Conservation (phyloP, 2,888 invertebrate genomes). For the Heliconius hortense region DNA sequence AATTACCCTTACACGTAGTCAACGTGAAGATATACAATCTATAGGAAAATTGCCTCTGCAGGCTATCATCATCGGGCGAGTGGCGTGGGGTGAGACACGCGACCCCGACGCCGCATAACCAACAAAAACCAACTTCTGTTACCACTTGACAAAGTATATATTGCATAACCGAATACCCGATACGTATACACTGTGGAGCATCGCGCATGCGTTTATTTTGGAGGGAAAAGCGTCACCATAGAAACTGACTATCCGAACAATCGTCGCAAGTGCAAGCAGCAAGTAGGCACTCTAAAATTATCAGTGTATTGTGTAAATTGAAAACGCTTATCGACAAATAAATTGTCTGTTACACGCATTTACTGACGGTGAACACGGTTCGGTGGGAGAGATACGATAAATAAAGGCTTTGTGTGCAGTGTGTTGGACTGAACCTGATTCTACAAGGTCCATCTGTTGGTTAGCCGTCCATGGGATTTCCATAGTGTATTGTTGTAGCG, state of each 20-base stretch:
- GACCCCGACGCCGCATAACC: slow-evolving; percentile 46
- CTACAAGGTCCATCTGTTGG: slow-evolving; percentile 50
- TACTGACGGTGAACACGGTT: slow-evolving; percentile 49
- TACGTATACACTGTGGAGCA: slow-evolving; percentile 38
- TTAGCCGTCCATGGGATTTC: slow-evolving; percentile 20
- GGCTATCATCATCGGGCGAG: slow-evolving; percentile 65
- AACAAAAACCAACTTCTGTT: slow-evolving; percentile 26
- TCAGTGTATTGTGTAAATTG: slow-evolving; percentile 38
- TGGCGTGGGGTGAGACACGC: slow-evolving; percentile 63
- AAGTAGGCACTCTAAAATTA: slow-evolving; percentile 35
- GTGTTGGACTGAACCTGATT: slow-evolving; percentile 53
- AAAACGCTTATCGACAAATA: slow-evolving; percentile 50
- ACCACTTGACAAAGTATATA: slow-evolving; percentile 20
- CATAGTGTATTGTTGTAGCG: slow-evolving; percentile 33
- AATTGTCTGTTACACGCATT: slow-evolving; percentile 49
- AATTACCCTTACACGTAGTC: slow-evolving; percentile 54
- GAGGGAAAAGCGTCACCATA: slow-evolving; percentile 77
- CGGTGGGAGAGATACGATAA: slow-evolving; percentile 47
- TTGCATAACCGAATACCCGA: slow-evolving; percentile 29
- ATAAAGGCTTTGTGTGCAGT: slow-evolving; percentile 57
- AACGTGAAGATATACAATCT: slow-evolving; percentile 55
- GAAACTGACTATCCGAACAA: slow-evolving; percentile 50
- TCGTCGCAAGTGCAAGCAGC: slow-evolving; percentile 31
- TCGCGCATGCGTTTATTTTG: slow-evolving; percentile 77
- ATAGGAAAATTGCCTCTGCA: slow-evolving; percentile 71